phyloP scores from a whole-genome alignment of 1,140 invertebrate genomes.

The Zaprionus tsacasi region DNA sequence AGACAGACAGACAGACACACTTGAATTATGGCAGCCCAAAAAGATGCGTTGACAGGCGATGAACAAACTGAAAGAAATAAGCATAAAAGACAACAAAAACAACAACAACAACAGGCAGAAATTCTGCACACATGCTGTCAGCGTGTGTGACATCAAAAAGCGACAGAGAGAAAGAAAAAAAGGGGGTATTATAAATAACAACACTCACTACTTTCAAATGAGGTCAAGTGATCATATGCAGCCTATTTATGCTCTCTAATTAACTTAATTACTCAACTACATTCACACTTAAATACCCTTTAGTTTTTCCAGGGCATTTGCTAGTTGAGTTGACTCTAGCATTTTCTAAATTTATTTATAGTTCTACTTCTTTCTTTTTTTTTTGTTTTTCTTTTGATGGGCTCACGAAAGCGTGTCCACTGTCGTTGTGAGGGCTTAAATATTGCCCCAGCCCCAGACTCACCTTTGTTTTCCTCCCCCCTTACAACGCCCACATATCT shows the following conservation, averaged over 20 bases:
- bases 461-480: background rate
- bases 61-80: conserved; percentile 26
- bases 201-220: conserved; percentile 4
- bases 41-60: conserved; percentile 74
- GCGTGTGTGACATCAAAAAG: conserved; percentile 61
- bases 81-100: conserved; percentile 47
- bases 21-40: conserved; percentile 78
- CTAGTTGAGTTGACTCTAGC: background rate
- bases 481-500: background rate
- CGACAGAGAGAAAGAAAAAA: conserved; percentile 11
- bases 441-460: background rate
- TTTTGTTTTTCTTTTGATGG: conserved; percentile 30
- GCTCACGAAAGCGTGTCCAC: conserved; percentile 69
- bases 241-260: background rate
- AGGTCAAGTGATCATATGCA: background rate
- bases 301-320: background rate
- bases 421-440: conserved; percentile 51
- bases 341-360: background rate
- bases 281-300: background rate
- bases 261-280: background rate
- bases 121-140: conserved; percentile 54
- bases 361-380: too few relatives aligned
- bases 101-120: conserved; percentile 28
- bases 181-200: conserved; percentile 22
- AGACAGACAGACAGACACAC: conserved; percentile 41